These are phyloP conservation scores for Trichogramma pretiosum DNA, from an alignment of 1,140 invertebrate species.

Conservation along the genomic window DNA sequence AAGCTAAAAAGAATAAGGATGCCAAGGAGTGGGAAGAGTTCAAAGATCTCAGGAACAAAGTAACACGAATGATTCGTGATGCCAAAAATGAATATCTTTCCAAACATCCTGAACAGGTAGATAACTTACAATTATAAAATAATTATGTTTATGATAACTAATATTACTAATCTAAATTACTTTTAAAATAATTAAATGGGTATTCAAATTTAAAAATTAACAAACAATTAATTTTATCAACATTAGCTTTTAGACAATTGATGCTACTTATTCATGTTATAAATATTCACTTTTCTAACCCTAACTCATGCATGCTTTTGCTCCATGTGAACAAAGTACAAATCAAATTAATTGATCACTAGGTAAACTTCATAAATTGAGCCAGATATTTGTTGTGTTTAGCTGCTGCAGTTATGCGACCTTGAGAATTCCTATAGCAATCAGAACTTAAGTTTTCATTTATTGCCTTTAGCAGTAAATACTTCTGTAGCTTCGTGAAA, in stretches of 20 bases:
- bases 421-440: slow-evolving; percentile 10
- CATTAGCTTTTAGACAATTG: too few species aligned
- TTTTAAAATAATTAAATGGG: too few species aligned
- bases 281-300: too few species aligned
- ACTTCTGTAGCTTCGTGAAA: background rate
- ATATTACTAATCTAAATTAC: too few species aligned
- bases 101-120: slow-evolving; percentile 48
- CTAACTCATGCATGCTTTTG: slow-evolving; percentile 1
- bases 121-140: too few species aligned
- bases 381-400: slow-evolving; percentile 8
- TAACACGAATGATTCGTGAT: slow-evolving; percentile 47
- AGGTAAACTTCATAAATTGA: slow-evolving; percentile 7
- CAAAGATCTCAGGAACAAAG: slow-evolving; percentile 48
- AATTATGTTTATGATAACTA: too few species aligned
- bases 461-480: slow-evolving; percentile 12
- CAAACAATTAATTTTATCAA: too few species aligned
- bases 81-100: slow-evolving; percentile 48
- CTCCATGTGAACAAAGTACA: background rate
- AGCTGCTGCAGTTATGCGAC: slow-evolving; percentile 14
- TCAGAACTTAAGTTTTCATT: slow-evolving; percentile 8
- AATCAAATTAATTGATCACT: slow-evolving; percentile 10
- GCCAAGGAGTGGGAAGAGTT: slow-evolving; percentile 47
- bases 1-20: slow-evolving; percentile 45
- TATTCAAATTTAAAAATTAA: too few species aligned
- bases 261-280: too few species aligned